phyloP scores from a whole-genome alignment of 2,888 invertebrate species.

The Rhaphigaster nebulosa region DNA sequence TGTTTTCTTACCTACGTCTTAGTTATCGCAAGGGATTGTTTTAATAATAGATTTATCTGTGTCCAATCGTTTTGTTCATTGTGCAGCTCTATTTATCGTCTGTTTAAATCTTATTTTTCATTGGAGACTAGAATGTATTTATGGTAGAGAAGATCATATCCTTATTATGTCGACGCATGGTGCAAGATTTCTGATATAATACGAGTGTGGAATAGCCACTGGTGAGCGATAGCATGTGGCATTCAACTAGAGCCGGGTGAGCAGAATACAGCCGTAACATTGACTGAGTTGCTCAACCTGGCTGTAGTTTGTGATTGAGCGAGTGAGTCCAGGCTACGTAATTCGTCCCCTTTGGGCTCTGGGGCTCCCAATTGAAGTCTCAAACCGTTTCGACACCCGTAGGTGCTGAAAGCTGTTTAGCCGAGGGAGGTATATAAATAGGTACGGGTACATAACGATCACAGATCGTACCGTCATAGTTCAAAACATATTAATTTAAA shows the following conservation, averaged over 20 bases:
- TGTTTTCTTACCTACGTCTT: too few relatives aligned
- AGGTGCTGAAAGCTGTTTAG: background rate
- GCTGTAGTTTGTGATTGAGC: background rate
- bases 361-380: background rate
- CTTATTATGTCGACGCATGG: background rate
- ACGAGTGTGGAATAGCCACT: background rate
- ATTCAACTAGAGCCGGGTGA: background rate
- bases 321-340: background rate
- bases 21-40: too few relatives aligned
- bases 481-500: background rate
- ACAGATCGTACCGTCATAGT: too few relatives aligned
- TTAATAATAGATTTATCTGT: too few relatives aligned
- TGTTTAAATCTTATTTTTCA: too few relatives aligned
- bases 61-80: too few relatives aligned
- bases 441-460: background rate
- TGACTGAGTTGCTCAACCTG: constrained; percentile 28
- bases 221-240: background rate
- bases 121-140: too few relatives aligned
- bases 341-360: background rate
- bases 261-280: constrained; percentile 28
- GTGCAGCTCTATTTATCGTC: background rate
- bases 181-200: constrained; percentile 21
- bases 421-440: background rate
- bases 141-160: background rate
- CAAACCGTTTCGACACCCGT: background rate